phyloP scores from a whole-genome alignment of 2,113 vertebrate species.

The Astur gentilis region DNA sequence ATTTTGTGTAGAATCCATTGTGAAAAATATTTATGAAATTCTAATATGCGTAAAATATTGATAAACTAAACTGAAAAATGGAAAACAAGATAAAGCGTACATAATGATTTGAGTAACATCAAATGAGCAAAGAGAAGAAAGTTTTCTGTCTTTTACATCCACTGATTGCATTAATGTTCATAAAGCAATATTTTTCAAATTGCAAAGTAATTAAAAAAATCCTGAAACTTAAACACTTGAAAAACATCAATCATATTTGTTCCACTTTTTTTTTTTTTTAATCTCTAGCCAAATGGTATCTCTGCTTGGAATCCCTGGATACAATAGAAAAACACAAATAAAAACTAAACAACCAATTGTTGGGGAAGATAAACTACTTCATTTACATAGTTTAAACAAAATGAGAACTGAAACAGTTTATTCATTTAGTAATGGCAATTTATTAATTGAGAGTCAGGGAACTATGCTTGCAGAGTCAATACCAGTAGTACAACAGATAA shows the following conservation, averaged over 20 bases:
- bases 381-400: not conserved
- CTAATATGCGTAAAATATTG: not conserved
- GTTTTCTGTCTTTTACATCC: not conserved
- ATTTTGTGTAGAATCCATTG: not conserved
- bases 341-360: not conserved
- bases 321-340: not conserved
- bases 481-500: not conserved
- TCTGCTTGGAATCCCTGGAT: not conserved
- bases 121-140: not conserved
- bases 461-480: not conserved
- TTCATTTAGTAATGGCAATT: not conserved
- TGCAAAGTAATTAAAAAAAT: not conserved
- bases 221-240: not conserved
- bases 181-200: not conserved
- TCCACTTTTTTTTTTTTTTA: not conserved
- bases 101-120: not conserved
- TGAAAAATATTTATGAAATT: not conserved
- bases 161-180: not conserved
- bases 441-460: not conserved
- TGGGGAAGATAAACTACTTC: not conserved
- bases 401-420: not conserved
- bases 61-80: not conserved
- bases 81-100: not conserved
- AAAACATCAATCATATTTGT: not conserved
- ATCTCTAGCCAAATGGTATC: not conserved